Evolutionary conservation across 2,797 vertebrate genomes (phyloP).

Genomic region (Acanthopagrus latus): DNA sequence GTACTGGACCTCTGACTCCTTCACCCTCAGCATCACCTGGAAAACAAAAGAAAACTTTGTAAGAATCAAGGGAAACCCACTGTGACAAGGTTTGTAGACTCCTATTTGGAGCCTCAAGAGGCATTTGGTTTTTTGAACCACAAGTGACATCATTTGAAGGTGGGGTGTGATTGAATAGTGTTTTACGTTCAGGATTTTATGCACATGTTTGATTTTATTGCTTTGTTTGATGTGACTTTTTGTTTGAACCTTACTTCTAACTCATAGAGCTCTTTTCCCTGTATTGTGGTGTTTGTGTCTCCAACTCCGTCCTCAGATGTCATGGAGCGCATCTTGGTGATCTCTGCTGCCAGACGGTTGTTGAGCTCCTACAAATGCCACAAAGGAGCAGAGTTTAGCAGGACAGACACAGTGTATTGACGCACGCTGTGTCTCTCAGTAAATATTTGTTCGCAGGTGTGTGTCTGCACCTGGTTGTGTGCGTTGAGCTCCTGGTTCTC

Average conservation of each 20-base stretch:
- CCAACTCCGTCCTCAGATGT: constrained; percentile 79
- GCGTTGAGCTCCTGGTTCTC: constrained; percentile 91
- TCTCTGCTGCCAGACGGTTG: constrained; percentile 88
- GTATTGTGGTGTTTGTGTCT: constrained; percentile 77
- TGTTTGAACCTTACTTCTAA: constrained; percentile 80
- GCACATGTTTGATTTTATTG: background rate
- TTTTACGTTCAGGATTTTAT: background rate
- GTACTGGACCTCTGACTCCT: constrained; percentile 85
- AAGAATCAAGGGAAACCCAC: background rate
- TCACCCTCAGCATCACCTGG: constrained; percentile 86
- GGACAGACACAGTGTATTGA: background rate
- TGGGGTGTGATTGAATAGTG: too few species aligned
- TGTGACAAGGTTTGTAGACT: too few species aligned
- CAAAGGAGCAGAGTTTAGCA: background rate
- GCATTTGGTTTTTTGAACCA: too few species aligned
- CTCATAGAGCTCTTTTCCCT: constrained; percentile 88
- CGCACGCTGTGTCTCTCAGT: background rate
- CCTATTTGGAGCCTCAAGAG: too few species aligned
- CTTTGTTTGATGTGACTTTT: background rate
- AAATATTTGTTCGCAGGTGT: background rate
- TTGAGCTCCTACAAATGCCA: constrained; percentile 83
- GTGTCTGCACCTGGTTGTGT: constrained; percentile 86
- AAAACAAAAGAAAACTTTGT: background rate
- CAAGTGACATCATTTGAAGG: too few species aligned
- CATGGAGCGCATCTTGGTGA: constrained; percentile 89